Evolutionary conservation across 1,140 invertebrate species (phyloP).

Genomic region (Phortica variegata): DNA sequence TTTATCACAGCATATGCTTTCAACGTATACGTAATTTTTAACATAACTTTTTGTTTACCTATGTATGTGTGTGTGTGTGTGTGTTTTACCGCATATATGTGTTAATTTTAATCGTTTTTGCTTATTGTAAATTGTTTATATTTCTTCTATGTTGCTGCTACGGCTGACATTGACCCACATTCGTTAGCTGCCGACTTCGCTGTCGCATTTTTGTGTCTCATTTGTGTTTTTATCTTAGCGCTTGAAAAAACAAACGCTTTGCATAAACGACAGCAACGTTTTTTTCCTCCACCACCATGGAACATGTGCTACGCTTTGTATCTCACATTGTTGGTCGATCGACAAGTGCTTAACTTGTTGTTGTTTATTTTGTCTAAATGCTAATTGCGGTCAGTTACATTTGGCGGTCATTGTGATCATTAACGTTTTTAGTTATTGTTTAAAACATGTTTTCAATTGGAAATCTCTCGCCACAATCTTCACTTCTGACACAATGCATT

Average conservation of each 20-base stretch:
- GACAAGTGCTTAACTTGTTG: slow-evolving; percentile 17
- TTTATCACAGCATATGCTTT: too few relatives aligned
- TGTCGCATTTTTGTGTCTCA: slow-evolving; percentile 31
- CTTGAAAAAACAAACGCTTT: neutral
- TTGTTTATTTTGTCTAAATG: slow-evolving; percentile 11
- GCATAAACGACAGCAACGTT: neutral
- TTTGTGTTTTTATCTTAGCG: slow-evolving; percentile 6
- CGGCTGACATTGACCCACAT: slow-evolving; percentile 49
- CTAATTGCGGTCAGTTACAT: slow-evolving; percentile 49
- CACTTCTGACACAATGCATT: too few relatives aligned
- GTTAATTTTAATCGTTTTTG: slow-evolving; percentile 51
- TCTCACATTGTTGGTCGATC: slow-evolving; percentile 15
- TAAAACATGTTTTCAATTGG: neutral
- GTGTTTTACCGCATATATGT: slow-evolving; percentile 16
- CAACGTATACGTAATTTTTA: too few relatives aligned
- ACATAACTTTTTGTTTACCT: too few relatives aligned
- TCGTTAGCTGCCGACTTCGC: slow-evolving; percentile 28
- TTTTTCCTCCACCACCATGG: too few relatives aligned
- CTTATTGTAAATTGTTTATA: slow-evolving; percentile 1
- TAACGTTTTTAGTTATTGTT: too few relatives aligned
- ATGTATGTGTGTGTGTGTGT: too few relatives aligned
- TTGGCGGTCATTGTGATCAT: slow-evolving; percentile 21
- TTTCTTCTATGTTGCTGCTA: neutral
- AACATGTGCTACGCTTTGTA: too few relatives aligned
- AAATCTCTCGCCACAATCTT: neutral